A percentile compares a stretch with the other conserved stretches of the same genome.
Evolutionary conservation across 2,888 invertebrate species (phyloP).

Genomic region (Drosophila pegasa): DNA sequence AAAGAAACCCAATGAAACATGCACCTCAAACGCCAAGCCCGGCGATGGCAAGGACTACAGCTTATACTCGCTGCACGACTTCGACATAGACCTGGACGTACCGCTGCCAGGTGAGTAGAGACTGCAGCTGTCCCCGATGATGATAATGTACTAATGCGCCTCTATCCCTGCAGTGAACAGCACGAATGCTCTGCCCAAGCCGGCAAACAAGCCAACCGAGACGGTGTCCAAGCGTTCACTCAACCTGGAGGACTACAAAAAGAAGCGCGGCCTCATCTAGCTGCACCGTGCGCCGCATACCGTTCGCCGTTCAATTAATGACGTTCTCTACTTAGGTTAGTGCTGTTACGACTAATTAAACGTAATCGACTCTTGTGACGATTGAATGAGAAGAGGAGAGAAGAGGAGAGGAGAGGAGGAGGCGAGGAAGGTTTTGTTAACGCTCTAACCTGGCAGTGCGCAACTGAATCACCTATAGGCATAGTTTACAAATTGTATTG

Average conservation of each 20-base stretch:
- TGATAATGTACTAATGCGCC: no score
- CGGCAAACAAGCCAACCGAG: conserved; percentile 90
- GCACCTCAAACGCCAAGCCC: conserved; percentile 58
- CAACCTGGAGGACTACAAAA: conserved; percentile 96
- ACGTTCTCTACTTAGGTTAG: conserved; percentile 31
- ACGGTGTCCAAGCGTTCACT: conserved; percentile 93
- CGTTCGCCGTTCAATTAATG: conserved; percentile 27
- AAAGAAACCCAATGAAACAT: conserved; percentile 85
- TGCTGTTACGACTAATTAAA: conserved; percentile 40
- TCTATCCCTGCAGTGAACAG: conserved; percentile 86
- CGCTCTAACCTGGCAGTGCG: conserved; percentile 17
- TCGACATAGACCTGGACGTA: conserved; percentile 97
- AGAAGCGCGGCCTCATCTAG: conserved; percentile 95
- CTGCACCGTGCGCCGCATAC: no score
- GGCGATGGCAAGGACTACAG: conserved; percentile 86
- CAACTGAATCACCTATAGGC: conserved; percentile 39
- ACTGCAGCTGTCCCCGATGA: background rate
- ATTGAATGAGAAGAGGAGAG: conserved; percentile 17
- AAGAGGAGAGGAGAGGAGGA: no score
- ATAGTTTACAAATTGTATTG: conserved; percentile 44
- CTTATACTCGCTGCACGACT: conserved; percentile 92
- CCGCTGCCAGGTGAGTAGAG: conserved; percentile 88
- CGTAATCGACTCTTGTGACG: conserved; percentile 38
- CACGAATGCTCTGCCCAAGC: conserved; percentile 90
- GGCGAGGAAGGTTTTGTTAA: conserved; percentile 28